These are phyloP conservation scores for Heliothis peltigera DNA, from an alignment of 2,888 invertebrate species.

Conservation along the genomic window DNA sequence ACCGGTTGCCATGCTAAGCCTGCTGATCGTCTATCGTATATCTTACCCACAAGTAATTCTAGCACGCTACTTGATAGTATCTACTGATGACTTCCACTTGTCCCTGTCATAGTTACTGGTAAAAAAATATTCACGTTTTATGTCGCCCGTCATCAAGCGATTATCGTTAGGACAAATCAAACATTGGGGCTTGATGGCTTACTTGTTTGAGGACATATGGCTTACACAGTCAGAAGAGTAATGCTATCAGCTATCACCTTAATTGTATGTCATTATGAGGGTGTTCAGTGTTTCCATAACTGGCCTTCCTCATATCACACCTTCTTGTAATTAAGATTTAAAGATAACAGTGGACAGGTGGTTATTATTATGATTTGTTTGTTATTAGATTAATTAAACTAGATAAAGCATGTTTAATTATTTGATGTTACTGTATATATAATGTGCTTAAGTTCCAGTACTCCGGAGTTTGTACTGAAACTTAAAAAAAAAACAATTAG, in stretches of 20 bases:
- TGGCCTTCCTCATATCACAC: conserved; percentile 3
- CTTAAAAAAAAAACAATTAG: too few species aligned
- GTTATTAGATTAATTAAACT: conserved; percentile 13
- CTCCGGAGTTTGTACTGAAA: too few species aligned
- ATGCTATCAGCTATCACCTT: not conserved
- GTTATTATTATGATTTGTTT: conserved; percentile 11
- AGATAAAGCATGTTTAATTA: conserved; percentile 6
- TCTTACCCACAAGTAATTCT: conserved; percentile 17
- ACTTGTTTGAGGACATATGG: not conserved
- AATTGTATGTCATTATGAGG: not conserved
- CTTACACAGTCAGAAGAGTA: conserved; percentile 8
- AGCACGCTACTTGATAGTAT: conserved; percentile 28
- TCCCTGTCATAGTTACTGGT: conserved; percentile 9
- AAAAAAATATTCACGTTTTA: conserved; percentile 18
- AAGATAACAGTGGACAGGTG: conserved; percentile 3
- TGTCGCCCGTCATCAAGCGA: conserved; percentile 5
- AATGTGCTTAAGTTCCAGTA: too few species aligned
- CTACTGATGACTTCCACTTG: conserved; percentile 22
- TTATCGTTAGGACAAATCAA: conserved; percentile 16
- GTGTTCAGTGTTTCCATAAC: not conserved
- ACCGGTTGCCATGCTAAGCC: too few species aligned
- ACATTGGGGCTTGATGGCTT: conserved; percentile 8
- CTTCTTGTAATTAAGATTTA: conserved; percentile 8
- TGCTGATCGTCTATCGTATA: not conserved
- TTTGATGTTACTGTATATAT: too few species aligned